Percentiles rank a stretch among this genome's conserved stretches.
Conservation (phyloP, 2,797 vertebrate species). For the Sebastolobus alascanus region DNA sequence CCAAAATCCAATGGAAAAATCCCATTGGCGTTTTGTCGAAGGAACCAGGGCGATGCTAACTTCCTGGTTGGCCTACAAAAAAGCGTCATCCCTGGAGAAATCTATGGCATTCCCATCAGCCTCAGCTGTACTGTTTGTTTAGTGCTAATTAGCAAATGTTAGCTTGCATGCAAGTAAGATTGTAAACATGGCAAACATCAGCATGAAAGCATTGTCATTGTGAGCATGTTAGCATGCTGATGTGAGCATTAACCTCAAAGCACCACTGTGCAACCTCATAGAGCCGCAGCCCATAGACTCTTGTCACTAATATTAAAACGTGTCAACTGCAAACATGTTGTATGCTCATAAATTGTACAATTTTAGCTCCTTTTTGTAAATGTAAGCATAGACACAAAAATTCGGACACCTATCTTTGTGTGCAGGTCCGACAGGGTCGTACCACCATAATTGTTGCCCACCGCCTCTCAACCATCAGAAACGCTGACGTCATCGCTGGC, state of each 20-base stretch:
- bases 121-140: no score
- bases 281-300: neutral
- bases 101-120: no score
- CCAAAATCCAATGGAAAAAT: no score
- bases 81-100: no score
- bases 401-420: neutral
- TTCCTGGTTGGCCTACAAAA: no score
- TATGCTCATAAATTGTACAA: neutral
- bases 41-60: no score
- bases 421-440: constrained; percentile 90
- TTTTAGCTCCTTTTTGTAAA: neutral
- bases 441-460: constrained; percentile 95
- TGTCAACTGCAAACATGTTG: neutral
- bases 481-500: constrained; percentile 92
- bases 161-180: no score
- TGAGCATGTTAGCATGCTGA: neutral
- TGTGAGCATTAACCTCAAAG: neutral
- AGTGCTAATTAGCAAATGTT: no score
- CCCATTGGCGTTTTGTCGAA: no score
- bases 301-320: neutral
- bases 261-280: neutral
- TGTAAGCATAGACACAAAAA: neutral
- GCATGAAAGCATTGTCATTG: no score
- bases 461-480: constrained; percentile 94
- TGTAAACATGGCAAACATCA: no score